Percentiles rank a stretch among this genome's conserved stretches.
phyloP scores from a whole-genome alignment of 2,113 vertebrate genomes.

The Calyptommatus sinebrachiatus region DNA sequence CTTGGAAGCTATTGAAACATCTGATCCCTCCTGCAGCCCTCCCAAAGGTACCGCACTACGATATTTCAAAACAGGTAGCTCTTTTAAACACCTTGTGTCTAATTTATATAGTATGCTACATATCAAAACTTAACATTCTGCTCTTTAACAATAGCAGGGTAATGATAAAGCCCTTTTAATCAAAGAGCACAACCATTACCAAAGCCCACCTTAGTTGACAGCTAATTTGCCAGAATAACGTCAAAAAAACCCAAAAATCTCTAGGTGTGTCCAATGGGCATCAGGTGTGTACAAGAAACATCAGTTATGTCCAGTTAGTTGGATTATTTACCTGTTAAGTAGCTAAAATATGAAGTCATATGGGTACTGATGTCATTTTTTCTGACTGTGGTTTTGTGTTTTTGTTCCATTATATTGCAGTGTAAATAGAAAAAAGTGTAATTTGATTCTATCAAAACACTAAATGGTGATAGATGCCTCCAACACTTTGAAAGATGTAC shows the following conservation, averaged over 20 bases:
- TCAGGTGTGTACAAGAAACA: no score
- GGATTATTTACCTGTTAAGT: neutral
- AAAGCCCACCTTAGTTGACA: no score
- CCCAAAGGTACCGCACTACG: neutral
- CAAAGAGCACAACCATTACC: no score
- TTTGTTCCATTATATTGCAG: neutral
- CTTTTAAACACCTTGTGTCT: neutral
- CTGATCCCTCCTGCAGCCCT: neutral
- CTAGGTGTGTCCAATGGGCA: no score
- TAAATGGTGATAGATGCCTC: neutral
- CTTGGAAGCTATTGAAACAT: neutral
- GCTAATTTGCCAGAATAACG: no score
- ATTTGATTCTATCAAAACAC: neutral
- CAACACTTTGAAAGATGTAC: neutral
- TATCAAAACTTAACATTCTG: neutral
- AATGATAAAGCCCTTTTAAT: no score
- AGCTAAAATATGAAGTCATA: neutral
- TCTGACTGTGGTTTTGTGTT: neutral
- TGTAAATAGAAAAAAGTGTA: no score
- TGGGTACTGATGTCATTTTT: neutral
- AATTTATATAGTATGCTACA: neutral
- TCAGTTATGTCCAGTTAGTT: no score
- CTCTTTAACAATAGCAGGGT: no score
- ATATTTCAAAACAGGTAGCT: neutral
- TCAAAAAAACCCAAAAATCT: no score